Evolutionary conservation across 2,797 vertebrate species (phyloP).

Genomic region (Galaxias olidus): DNA sequence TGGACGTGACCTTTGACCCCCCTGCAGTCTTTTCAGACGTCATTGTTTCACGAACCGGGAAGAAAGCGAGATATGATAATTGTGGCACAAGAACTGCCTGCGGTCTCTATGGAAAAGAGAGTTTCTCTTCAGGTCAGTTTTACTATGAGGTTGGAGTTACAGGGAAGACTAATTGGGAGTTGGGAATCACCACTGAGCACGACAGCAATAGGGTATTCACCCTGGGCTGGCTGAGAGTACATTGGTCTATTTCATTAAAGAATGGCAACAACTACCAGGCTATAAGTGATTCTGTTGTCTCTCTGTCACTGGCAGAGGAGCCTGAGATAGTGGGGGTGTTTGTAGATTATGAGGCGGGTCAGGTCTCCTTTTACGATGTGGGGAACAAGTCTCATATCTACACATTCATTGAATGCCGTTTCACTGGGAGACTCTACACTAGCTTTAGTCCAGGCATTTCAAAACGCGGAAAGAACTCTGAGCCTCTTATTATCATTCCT

Average conservation of each 20-base stretch:
- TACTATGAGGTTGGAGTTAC: slow-evolving; percentile 33
- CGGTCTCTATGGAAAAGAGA: slow-evolving; percentile 23
- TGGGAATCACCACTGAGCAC: slow-evolving; percentile 25
- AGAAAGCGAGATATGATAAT: slow-evolving; percentile 29
- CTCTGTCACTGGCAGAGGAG: slow-evolving; percentile 18
- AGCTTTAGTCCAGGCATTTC: slow-evolving; percentile 29
- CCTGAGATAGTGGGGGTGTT: slow-evolving; percentile 39
- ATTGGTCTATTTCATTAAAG: slow-evolving; percentile 36
- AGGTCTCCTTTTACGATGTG: slow-evolving; percentile 42
- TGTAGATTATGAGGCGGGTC: slow-evolving; percentile 44
- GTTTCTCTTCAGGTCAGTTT: slow-evolving; percentile 36
- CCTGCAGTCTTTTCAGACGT: slow-evolving; percentile 26
- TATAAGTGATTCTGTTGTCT: background rate
- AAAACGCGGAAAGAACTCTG: slow-evolving; percentile 18
- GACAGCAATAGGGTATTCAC: too few relatives aligned
- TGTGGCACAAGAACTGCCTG: too few relatives aligned
- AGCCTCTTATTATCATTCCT: slow-evolving; percentile 26
- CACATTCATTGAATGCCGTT: slow-evolving; percentile 31
- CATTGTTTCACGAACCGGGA: slow-evolving; percentile 21
- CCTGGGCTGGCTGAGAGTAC: too few relatives aligned
- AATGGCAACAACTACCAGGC: slow-evolving; percentile 31
- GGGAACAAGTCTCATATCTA: slow-evolving; percentile 22
- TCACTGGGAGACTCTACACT: slow-evolving; percentile 38
- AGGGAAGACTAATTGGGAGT: slow-evolving; percentile 15
- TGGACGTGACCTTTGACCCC: slow-evolving; percentile 40